phyloP scores from a whole-genome alignment of 2,797 vertebrate genomes.

The Manis pentadactyla region DNA sequence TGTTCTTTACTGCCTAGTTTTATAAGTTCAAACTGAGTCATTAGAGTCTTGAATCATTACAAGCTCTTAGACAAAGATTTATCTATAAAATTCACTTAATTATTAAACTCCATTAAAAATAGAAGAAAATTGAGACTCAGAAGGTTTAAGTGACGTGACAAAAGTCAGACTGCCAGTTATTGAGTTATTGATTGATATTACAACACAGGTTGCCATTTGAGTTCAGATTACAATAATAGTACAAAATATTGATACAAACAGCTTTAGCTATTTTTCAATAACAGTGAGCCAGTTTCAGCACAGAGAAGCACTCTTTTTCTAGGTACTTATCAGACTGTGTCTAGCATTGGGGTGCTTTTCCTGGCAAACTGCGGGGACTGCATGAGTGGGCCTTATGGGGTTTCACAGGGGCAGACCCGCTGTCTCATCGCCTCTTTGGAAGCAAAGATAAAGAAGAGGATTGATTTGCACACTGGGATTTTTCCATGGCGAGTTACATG shows the following conservation, averaged over 20 bases:
- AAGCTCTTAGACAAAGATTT: neutral
- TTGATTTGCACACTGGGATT: neutral
- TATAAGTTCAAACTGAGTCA: neutral
- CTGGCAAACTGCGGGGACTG: neutral
- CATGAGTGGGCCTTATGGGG: neutral
- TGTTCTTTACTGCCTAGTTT: neutral
- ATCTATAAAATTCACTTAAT: neutral
- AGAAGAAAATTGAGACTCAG: neutral
- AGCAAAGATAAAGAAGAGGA: neutral
- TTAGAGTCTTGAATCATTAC: neutral
- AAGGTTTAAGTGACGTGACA: neutral
- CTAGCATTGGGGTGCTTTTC: neutral
- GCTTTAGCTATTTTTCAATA: neutral
- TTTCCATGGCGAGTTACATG: neutral
- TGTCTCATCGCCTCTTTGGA: neutral
- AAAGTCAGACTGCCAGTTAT: neutral
- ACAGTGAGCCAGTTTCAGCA: neutral
- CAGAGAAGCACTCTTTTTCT: neutral
- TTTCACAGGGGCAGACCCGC: too few relatives aligned
- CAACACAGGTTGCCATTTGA: neutral
- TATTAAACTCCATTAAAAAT: conserved; percentile 20
- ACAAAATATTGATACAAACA: neutral
- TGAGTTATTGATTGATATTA: neutral
- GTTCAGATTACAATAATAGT: neutral
- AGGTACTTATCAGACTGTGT: neutral